Base-by-base conservation (phyloP, 2,888 invertebrate genomes). In the Tenthredo livida region DNA sequence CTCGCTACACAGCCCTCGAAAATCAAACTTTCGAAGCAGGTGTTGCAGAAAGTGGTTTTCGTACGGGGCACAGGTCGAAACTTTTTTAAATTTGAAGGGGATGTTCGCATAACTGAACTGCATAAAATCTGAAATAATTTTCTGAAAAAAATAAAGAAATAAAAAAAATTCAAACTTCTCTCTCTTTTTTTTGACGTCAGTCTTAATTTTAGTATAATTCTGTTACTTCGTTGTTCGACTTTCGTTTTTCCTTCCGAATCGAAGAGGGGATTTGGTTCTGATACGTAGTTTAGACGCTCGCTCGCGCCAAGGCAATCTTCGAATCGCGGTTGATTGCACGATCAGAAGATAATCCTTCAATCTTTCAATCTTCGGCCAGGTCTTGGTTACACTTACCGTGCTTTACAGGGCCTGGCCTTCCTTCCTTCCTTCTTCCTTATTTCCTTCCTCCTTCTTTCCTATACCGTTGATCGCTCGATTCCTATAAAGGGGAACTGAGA, bases 261-360 rank as follows among this genome's bases (percentile, higher is more conserved):
- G 6, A 54, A 37, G 37, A 37, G 37, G 37, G 70, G 70, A 70
- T 70, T 70, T 70, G 0, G n/a, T 73, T 73, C 25, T 15, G 17
- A 73, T 25, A 43, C 43, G 73, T n/a, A 43, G 67, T 6, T 3
- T 33, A 67, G 15, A 17, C n/a, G n/a, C 73, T 17, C 15, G 25
- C 40, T n/a, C 37, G 37, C 25, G 17, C 17, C 29, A 15, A 29
- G 67, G 33, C 33, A 61, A 21, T 61, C 58, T 61, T 80, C 33
- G 50, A 43, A 50, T 50, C 50, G 77, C 54, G 50, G 25, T 77
- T 77, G 77, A 77, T 77, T 47, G 37, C 40, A 15, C 80, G 61
- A 80, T 80, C 61, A 58, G 58, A 80, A 80, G 80, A 80, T 80
- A 61, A 80, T 80, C 80, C 80, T 25, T 40, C 50, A 21, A 75